Percentiles rank a stretch among this genome's conserved stretches.
phyloP scores from a whole-genome alignment of 53 echinoderm and acorn worm species.

The Mesocentrotus franciscanus region DNA sequence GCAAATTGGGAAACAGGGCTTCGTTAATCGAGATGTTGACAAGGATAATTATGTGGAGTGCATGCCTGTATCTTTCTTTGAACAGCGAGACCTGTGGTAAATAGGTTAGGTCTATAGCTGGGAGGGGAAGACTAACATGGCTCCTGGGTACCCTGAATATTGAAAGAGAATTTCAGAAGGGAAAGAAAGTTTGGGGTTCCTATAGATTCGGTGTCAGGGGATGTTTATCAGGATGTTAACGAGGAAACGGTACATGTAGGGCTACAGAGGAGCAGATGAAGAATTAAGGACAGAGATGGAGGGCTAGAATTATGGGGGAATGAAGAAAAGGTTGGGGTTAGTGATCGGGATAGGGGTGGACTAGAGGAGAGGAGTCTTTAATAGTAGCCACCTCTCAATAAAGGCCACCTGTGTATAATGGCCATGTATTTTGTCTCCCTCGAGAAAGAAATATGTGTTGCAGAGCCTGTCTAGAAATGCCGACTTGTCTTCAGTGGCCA shows the following conservation, averaged over 20 bases:
- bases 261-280: not conserved
- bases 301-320: not conserved
- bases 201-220: not conserved
- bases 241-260: not conserved
- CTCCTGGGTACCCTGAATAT: conserved; percentile 1
- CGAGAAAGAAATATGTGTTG: no score
- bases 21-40: conserved; percentile 64
- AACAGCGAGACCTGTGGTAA: not conserved
- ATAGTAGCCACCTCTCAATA: no score
- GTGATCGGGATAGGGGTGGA: not conserved
- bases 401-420: no score
- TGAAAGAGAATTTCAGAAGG: conserved; percentile 4
- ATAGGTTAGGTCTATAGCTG: conserved; percentile 60
- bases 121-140: conserved; percentile 40
- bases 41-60: conserved; percentile 59
- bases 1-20: conserved; percentile 59
- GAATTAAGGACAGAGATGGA: not conserved
- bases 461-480: no score
- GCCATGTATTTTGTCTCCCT: no score
- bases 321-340: not conserved
- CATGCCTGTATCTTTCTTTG: not conserved
- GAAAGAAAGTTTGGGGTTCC: conserved; percentile 3
- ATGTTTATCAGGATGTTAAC: not conserved
- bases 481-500: no score
- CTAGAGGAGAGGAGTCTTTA: no score